Evolutionary conservation across 2,113 vertebrate species (phyloP).

Genomic region (Garra rufa): DNA sequence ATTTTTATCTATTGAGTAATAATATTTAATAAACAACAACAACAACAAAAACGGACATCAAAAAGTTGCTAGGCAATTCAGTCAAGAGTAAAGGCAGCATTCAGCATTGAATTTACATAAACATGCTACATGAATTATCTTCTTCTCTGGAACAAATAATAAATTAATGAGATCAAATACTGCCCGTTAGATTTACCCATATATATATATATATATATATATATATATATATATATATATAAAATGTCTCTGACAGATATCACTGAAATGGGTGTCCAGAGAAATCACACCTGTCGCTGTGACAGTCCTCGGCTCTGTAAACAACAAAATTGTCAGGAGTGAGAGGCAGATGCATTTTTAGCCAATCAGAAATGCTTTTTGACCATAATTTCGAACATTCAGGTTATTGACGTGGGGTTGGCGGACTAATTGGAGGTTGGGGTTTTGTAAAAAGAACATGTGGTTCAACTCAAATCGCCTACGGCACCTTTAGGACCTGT

Average conservation of each 20-base stretch:
- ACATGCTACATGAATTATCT: too few relatives aligned
- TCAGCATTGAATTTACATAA: too few relatives aligned
- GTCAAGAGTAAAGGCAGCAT: too few relatives aligned
- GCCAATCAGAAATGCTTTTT: not conserved
- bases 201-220: too few relatives aligned
- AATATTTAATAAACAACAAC: too few relatives aligned
- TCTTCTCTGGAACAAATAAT: too few relatives aligned
- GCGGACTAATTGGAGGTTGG: not conserved
- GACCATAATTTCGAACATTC: not conserved
- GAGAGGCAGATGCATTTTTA: not conserved
- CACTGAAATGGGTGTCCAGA: not conserved
- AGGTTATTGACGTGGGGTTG: not conserved
- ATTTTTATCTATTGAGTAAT: too few relatives aligned
- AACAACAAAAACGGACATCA: too few relatives aligned
- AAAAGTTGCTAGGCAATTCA: too few relatives aligned
- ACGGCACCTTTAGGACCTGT: not conserved
- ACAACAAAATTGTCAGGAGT: not conserved
- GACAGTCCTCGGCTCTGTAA: not conserved
- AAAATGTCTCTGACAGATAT: not conserved
- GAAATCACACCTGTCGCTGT: not conserved
- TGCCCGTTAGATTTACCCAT: too few relatives aligned
- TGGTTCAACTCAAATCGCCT: not conserved
- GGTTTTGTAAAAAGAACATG: not conserved
- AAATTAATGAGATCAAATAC: too few relatives aligned
- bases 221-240: too few relatives aligned